Percentiles rank a stretch among this genome's conserved stretches.
These are phyloP conservation scores for Eilema griseolum DNA, from an alignment of 2,888 invertebrate species.

Conservation along the genomic window DNA sequence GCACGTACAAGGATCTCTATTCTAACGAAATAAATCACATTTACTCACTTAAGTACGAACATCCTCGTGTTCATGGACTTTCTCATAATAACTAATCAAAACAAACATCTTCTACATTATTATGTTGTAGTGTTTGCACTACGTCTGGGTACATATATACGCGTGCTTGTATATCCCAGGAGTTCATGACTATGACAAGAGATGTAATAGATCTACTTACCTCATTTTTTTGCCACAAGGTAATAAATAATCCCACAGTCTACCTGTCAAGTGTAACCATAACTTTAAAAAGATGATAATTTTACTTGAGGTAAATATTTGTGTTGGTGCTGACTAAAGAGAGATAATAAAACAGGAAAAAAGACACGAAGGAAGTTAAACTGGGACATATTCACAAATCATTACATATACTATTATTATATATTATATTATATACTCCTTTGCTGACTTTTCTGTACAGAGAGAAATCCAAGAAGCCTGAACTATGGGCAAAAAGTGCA, in stretches of 20 bases:
- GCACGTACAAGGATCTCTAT: conserved; percentile 31
- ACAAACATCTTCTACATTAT: conserved; percentile 52
- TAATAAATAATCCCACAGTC: too few species aligned
- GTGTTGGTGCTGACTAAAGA: background rate
- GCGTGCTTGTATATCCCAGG: background rate
- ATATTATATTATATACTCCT: too few species aligned
- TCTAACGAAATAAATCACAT: conserved; percentile 58
- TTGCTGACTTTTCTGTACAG: too few species aligned
- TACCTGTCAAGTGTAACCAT: too few species aligned
- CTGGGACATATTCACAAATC: background rate
- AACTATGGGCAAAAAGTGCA: too few species aligned
- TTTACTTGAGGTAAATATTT: background rate
- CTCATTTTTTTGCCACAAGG: too few species aligned
- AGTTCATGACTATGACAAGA: background rate
- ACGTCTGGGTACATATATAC: conserved; percentile 19
- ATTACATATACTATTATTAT: too few species aligned
- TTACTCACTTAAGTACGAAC: conserved; percentile 52
- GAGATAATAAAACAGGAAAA: too few species aligned
- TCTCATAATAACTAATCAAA: conserved; percentile 58
- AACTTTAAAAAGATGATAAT: background rate
- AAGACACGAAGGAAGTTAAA: too few species aligned
- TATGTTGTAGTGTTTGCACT: conserved; percentile 24
- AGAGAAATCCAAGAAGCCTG: too few species aligned
- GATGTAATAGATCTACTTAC: too few species aligned
- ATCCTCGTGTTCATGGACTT: conserved; percentile 43